These are phyloP conservation scores for Hypercompe scribonia DNA, from an alignment of 2,888 invertebrate species.

Conservation along the genomic window DNA sequence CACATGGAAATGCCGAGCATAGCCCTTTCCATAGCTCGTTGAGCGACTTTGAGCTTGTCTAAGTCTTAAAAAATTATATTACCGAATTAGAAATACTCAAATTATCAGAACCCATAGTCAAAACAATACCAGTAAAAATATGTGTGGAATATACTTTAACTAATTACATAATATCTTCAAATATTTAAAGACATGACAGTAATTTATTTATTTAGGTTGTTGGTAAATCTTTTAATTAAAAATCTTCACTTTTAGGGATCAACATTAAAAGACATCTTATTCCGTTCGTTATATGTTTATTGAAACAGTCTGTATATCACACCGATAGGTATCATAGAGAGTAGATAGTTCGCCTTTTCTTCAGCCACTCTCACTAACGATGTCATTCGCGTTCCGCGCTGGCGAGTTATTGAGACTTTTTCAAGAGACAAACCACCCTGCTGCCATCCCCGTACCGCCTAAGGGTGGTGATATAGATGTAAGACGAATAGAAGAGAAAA, in stretches of 20 bases:
- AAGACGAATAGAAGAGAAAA: conserved; percentile 52
- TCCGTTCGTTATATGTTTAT: background rate
- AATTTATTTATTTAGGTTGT: too few relatives aligned
- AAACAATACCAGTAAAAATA: too few relatives aligned
- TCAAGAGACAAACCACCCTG: conserved; percentile 76
- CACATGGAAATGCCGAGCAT: too few relatives aligned
- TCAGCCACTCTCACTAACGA: conserved; percentile 84
- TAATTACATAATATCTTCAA: too few relatives aligned
- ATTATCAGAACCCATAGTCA: too few relatives aligned
- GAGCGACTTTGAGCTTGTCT: too few relatives aligned
- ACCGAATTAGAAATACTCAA: too few relatives aligned
- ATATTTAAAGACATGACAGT: too few relatives aligned
- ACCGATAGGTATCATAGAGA: conserved; percentile 69
- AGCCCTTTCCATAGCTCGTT: too few relatives aligned
- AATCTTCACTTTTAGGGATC: background rate
- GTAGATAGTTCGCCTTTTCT: conserved; percentile 86
- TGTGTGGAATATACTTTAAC: too few relatives aligned
- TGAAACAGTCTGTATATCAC: conserved; percentile 61
- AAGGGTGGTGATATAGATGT: conserved; percentile 42
- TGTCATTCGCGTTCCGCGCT: conserved; percentile 82
- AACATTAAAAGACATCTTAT: background rate
- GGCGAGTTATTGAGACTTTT: conserved; percentile 86
- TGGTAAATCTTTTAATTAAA: background rate
- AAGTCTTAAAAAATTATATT: too few relatives aligned
- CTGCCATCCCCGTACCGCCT: conserved; percentile 51